These are phyloP conservation scores for Protobothrops mucrosquamatus DNA, from an alignment of 2,113 vertebrate genomes.

Conservation along the genomic window DNA sequence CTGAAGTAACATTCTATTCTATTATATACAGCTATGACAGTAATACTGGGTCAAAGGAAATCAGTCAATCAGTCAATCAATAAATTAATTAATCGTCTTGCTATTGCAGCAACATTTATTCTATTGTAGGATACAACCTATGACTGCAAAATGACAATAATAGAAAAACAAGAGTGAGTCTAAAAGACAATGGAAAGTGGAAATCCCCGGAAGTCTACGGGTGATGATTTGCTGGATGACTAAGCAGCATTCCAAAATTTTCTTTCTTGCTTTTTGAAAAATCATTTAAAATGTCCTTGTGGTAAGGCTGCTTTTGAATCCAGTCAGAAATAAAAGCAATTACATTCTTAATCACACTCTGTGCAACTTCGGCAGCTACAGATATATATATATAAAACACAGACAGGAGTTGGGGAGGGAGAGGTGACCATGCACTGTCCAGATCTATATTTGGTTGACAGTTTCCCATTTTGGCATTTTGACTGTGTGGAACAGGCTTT, in stretches of 20 bases:
- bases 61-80: not conserved
- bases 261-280: constrained; percentile 32
- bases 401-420: constrained; percentile 23
- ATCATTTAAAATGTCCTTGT: constrained; percentile 43
- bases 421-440: constrained; percentile 37
- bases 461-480: constrained; percentile 50
- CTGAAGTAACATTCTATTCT: not conserved
- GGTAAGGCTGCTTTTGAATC: constrained; percentile 43
- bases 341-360: constrained; percentile 42
- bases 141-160: constrained; percentile 5
- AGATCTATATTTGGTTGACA: constrained; percentile 55
- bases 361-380: constrained; percentile 51
- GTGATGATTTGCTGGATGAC: constrained; percentile 40
- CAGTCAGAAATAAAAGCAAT: constrained; percentile 57
- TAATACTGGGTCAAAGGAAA: not conserved
- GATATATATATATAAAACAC: constrained; percentile 44
- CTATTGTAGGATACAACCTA: constrained; percentile 2
- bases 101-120: not conserved
- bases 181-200: not conserved
- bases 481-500: constrained; percentile 14
- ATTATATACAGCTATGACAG: not conserved
- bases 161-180: not conserved
- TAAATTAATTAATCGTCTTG: not conserved
- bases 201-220: constrained; percentile 12
- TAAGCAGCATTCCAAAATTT: constrained; percentile 53